phyloP scores from a whole-genome alignment of 2,888 invertebrate genomes.

The Acutogordius australiensis region DNA sequence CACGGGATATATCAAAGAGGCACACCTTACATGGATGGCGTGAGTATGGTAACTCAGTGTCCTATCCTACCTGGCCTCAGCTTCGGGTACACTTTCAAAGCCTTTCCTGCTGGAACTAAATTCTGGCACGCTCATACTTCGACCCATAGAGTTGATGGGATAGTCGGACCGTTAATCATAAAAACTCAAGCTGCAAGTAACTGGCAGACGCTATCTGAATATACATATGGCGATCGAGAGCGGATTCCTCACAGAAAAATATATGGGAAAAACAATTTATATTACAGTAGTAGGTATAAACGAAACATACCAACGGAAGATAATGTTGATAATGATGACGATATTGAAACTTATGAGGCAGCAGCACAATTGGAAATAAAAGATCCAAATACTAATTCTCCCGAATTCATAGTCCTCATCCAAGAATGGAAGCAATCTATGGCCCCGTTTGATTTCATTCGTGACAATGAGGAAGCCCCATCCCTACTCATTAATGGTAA shows the following conservation, averaged over 20 bases:
- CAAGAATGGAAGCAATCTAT: constrained; percentile 1
- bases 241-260: no score
- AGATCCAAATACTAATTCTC: neutral
- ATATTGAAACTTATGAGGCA: neutral
- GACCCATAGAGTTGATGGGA: neutral
- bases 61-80: neutral
- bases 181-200: no score
- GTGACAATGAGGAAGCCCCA: neutral
- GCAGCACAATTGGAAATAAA: neutral
- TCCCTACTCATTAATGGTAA: constrained; percentile 4
- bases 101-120: neutral
- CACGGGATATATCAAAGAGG: neutral
- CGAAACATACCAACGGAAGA: no score
- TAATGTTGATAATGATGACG: no score
- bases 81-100: neutral
- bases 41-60: neutral
- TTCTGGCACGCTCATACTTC: constrained; percentile 6
- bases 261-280: no score
- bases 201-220: no score
- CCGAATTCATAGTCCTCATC: neutral
- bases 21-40: constrained; percentile 3
- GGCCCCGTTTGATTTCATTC: neutral
- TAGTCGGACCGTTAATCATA: neutral
- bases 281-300: no score
- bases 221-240: no score